phyloP scores from a whole-genome alignment of 1,140 invertebrate species.

The Cydia strobilella region DNA sequence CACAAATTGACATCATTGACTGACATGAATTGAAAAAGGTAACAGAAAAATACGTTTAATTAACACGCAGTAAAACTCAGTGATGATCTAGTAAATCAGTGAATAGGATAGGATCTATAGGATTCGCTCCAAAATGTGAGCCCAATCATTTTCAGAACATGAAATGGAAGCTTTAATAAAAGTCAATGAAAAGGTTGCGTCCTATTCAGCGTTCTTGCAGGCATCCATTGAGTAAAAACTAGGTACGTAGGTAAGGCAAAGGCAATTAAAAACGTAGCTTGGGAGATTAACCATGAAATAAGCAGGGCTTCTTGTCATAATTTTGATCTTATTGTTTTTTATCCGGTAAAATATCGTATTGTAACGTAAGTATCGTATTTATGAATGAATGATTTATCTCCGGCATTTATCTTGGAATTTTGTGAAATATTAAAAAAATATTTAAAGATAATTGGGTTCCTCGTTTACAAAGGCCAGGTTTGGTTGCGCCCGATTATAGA shows the following conservation, averaged over 20 bases:
- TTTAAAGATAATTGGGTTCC: too few species aligned
- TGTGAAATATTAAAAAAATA: too few species aligned
- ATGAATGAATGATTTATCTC: too few species aligned
- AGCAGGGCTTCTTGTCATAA: too few species aligned
- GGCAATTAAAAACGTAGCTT: conserved; percentile 1
- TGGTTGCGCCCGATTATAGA: too few species aligned
- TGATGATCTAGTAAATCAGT: neutral
- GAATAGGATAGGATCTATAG: neutral
- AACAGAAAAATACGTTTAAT: conserved; percentile 9
- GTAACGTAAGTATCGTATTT: too few species aligned
- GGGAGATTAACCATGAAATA: too few species aligned
- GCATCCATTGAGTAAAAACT: conserved; percentile 9
- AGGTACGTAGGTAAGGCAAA: neutral
- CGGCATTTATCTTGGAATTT: too few species aligned
- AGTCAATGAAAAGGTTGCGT: conserved; percentile 15
- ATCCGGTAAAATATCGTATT: neutral
- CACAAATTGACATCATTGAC: neutral
- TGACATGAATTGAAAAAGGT: neutral
- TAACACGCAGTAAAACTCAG: conserved; percentile 11
- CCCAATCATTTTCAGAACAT: conserved; percentile 3
- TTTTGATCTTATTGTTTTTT: too few species aligned
- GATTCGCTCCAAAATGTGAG: neutral
- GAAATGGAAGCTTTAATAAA: conserved; percentile 20
- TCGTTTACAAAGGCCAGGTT: too few species aligned
- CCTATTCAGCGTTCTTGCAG: conserved; percentile 3